These are phyloP conservation scores for Entomyzon cyanotis DNA, from an alignment of 2,113 vertebrate genomes.

Conservation along the genomic window DNA sequence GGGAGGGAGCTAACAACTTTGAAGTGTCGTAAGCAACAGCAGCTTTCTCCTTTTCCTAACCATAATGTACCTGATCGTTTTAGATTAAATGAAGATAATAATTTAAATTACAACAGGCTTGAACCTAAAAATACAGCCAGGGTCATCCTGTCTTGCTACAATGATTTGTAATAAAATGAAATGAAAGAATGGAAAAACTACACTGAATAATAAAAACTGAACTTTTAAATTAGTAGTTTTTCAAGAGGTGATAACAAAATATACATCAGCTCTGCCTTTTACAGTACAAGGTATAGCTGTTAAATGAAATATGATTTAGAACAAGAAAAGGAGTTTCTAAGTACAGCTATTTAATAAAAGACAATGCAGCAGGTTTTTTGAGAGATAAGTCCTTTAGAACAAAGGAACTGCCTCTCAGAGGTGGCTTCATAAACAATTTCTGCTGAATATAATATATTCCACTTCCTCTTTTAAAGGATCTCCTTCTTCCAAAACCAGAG, in stretches of 20 bases:
- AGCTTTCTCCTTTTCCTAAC: not conserved
- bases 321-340: not conserved
- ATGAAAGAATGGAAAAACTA: not conserved
- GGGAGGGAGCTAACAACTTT: not conserved
- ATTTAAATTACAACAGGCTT: not conserved
- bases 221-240: not conserved
- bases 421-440: constrained; percentile 38
- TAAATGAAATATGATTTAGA: not conserved
- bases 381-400: not conserved
- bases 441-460: not conserved
- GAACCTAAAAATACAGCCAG: not conserved
- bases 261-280: not conserved
- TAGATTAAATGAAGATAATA: not conserved
- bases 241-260: not conserved
- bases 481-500: not conserved
- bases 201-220: not conserved
- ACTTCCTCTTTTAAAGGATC: constrained; percentile 44
- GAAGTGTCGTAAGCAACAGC: not conserved
- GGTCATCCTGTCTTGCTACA: not conserved
- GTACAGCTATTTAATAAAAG: not conserved
- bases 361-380: not conserved
- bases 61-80: not conserved
- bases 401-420: constrained; percentile 31
- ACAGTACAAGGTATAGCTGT: not conserved
- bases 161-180: not conserved